Percentiles rank a stretch among this genome's conserved stretches.
phyloP scores from a whole-genome alignment of 2,888 invertebrate genomes.

The Rotaria sp. region DNA sequence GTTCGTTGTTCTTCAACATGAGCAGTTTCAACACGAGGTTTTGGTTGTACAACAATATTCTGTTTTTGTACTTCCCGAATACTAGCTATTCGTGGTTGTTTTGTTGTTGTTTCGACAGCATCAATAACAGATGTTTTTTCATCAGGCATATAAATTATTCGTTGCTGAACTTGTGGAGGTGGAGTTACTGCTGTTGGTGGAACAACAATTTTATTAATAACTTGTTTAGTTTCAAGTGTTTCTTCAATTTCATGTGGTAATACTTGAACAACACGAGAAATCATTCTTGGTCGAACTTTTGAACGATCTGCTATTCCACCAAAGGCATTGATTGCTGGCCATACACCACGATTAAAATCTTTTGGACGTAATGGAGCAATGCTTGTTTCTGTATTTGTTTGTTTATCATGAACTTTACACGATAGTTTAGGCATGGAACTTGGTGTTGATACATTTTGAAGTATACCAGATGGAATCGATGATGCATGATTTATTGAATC shows the following conservation, averaged over 20 bases:
- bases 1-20: neutral
- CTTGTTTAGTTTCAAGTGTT: neutral
- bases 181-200: neutral
- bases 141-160: neutral
- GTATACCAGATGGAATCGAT: neutral
- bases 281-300: neutral
- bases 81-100: neutral
- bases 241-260: neutral
- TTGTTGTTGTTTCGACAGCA: neutral
- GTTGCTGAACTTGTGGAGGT: neutral
- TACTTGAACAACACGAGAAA: neutral
- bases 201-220: neutral
- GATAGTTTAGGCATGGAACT: neutral
- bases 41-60: neutral
- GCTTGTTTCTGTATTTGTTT: constrained; percentile 13
- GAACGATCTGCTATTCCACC: neutral
- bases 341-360: neutral
- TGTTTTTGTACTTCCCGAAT: too few species aligned
- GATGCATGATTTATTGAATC: neutral
- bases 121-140: neutral
- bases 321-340: neutral
- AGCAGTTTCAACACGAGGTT: neutral
- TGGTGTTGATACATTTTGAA: neutral
- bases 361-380: neutral
- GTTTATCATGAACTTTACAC: neutral